A percentile compares a stretch with the other conserved stretches of the same genome.
phyloP scores from a whole-genome alignment of 2,888 invertebrate genomes.

The Drosophila multiciliata region DNA sequence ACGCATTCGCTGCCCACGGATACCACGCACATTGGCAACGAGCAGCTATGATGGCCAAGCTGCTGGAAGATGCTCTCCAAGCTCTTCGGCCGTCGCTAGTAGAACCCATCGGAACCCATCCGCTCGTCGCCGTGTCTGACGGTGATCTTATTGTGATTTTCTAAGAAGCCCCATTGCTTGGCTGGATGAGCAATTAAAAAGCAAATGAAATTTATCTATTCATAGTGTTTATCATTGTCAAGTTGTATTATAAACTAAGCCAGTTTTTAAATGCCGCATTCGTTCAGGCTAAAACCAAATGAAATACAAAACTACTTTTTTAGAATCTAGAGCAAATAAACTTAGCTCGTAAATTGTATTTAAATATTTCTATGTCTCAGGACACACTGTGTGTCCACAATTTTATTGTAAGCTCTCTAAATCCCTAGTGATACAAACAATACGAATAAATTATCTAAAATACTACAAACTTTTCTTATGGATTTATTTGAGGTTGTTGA shows the following conservation, averaged over 20 bases:
- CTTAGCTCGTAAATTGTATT: slow-evolving; percentile 26
- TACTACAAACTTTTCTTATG: neutral
- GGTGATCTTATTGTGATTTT: slow-evolving; percentile 66
- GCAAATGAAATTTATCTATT: slow-evolving; percentile 11
- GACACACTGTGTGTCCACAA: slow-evolving; percentile 29
- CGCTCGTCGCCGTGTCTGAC: slow-evolving; percentile 18
- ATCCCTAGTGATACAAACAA: slow-evolving; percentile 39
- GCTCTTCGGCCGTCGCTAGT: slow-evolving; percentile 72
- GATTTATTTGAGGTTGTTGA: neutral
- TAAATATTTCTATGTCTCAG: slow-evolving; percentile 31
- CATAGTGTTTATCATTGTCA: slow-evolving; percentile 39
- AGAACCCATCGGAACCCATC: slow-evolving; percentile 47
- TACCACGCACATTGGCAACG: slow-evolving; percentile 84
- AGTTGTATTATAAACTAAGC: slow-evolving; percentile 47
- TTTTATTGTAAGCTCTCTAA: slow-evolving; percentile 25
- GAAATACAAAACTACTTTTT: neutral
- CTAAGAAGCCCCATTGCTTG: slow-evolving; percentile 48
- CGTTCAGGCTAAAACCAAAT: slow-evolving; percentile 25
- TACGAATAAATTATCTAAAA: slow-evolving; percentile 44
- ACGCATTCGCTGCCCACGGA: slow-evolving; percentile 85
- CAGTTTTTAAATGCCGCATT: slow-evolving; percentile 32
- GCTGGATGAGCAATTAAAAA: slow-evolving; percentile 46
- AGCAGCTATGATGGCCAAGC: slow-evolving; percentile 84
- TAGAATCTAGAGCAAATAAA: slow-evolving; percentile 1
- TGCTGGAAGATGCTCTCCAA: slow-evolving; percentile 60